These are phyloP conservation scores for Polymixis lichenea DNA, from an alignment of 2,888 invertebrate genomes.

Conservation along the genomic window DNA sequence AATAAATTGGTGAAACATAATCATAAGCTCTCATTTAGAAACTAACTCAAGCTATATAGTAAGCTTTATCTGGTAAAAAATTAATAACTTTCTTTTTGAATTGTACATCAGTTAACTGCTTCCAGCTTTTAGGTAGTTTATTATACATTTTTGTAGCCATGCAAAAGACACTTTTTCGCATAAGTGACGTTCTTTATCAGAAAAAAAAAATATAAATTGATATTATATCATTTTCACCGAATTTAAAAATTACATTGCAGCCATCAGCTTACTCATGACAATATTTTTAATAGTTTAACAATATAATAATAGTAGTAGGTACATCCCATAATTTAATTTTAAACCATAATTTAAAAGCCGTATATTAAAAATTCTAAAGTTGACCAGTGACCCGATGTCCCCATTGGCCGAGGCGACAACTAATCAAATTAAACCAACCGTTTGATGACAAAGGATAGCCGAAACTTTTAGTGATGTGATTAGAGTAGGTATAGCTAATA, in stretches of 20 bases:
- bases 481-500: neutral
- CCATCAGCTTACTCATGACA: neutral
- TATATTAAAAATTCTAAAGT: conserved; percentile 85
- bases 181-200: too few relatives aligned
- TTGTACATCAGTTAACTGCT: too few relatives aligned
- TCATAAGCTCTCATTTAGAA: too few relatives aligned
- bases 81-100: too few relatives aligned
- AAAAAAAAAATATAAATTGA: too few relatives aligned
- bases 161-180: too few relatives aligned
- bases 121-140: too few relatives aligned
- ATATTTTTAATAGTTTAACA: conserved; percentile 1
- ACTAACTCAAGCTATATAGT: too few relatives aligned
- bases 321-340: conserved; percentile 77
- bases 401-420: conserved; percentile 76
- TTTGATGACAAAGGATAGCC: conserved; percentile 80
- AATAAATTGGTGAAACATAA: too few relatives aligned
- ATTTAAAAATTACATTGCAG: too few relatives aligned
- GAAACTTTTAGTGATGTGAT: conserved; percentile 72
- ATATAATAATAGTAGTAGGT: conserved; percentile 20
- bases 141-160: too few relatives aligned
- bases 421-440: conserved; percentile 86
- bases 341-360: conserved; percentile 83
- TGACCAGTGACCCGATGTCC: conserved; percentile 80
- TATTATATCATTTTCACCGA: neutral
- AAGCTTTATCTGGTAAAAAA: too few relatives aligned